Base-by-base conservation (phyloP, 2,797 vertebrate species). In the Menidia menidia region DNA sequence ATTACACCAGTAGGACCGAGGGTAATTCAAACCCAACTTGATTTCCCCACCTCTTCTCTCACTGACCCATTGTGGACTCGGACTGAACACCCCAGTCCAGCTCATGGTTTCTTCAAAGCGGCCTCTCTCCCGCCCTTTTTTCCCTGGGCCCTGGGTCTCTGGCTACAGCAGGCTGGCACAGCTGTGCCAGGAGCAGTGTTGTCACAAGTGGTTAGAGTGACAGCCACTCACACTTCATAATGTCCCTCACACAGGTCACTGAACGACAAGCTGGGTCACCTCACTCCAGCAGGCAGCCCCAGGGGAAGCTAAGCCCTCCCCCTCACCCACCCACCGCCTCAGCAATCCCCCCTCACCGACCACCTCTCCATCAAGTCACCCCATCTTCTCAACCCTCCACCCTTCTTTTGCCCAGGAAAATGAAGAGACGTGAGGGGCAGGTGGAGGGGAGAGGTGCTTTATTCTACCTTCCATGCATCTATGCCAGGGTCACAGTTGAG, bases 191-290 rank as follows among this genome's bases (percentile, higher is more conserved):
- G 80, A 97, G 96, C 96, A 92, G 93, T 95, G 93, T 96, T 98
- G 97, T 98, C 97, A 97, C 95, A 95, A 95, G 89, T 92, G 85
- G 95, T 98, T 98, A 98, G 90, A 92, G 93, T 96, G 97, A 98
- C 95, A 95, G 95, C 95, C 93, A 95, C 96, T 97, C 97, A 97
- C 96, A 97, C 96, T 97, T 98, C 96, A 97, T 97, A 97, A 97
- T 97, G 97, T 96, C 95, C 95, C 93, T 95, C 95, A 97, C 96
- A 97, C 97, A 97, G 97, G 97, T 97, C 97, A 98, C 92, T 95
- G 96, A 96, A 93, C 96, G 96, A 97, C 96, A 98, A 95, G 97
- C 95, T 95, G 94, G 97, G 97, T 97, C 96, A 96, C 93, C 90
- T 82, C 94, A 94, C 96, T 95, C 94, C 94, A 95, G 87, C 94